Percentiles rank a stretch among this genome's conserved stretches.
phyloP scores from a whole-genome alignment of 2,113 vertebrate genomes.

The Tretioscincus oriximinensis region DNA sequence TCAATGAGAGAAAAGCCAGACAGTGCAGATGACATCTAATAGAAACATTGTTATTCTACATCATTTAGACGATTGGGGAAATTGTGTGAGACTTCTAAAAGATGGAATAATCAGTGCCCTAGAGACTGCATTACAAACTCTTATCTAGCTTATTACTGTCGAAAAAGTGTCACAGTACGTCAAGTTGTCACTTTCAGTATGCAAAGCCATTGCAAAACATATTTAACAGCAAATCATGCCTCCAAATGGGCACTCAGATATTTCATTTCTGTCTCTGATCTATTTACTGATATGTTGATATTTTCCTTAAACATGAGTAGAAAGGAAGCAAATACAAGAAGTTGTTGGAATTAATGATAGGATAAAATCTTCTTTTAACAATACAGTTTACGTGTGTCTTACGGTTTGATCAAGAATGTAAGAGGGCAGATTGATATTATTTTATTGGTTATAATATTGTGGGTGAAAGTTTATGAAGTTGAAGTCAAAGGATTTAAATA shows the following conservation, averaged over 20 bases:
- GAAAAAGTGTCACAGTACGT: slow-evolving; percentile 12
- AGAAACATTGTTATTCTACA: slow-evolving; percentile 40
- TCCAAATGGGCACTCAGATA: background rate
- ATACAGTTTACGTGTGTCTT: background rate
- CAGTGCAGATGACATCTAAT: slow-evolving; percentile 19
- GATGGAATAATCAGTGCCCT: slow-evolving; percentile 12
- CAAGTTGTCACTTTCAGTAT: slow-evolving; percentile 35
- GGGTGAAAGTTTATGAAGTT: background rate
- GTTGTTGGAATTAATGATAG: background rate
- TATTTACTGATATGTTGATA: background rate
- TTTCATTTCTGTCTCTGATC: background rate
- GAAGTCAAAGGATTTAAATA: background rate
- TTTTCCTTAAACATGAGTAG: background rate
- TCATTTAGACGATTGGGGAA: slow-evolving; percentile 26
- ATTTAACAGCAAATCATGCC: slow-evolving; percentile 18
- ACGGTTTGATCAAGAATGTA: background rate
- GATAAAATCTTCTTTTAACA: background rate
- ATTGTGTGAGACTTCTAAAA: slow-evolving; percentile 32
- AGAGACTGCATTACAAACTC: slow-evolving; percentile 25
- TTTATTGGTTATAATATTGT: background rate
- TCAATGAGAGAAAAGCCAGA: slow-evolving; percentile 37
- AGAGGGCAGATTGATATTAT: background rate
- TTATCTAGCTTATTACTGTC: slow-evolving; percentile 36
- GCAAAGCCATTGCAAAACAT: slow-evolving; percentile 1
- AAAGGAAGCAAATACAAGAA: background rate